phyloP scores from a whole-genome alignment of 2,888 invertebrate species.

The Pseudoips prasinana region DNA sequence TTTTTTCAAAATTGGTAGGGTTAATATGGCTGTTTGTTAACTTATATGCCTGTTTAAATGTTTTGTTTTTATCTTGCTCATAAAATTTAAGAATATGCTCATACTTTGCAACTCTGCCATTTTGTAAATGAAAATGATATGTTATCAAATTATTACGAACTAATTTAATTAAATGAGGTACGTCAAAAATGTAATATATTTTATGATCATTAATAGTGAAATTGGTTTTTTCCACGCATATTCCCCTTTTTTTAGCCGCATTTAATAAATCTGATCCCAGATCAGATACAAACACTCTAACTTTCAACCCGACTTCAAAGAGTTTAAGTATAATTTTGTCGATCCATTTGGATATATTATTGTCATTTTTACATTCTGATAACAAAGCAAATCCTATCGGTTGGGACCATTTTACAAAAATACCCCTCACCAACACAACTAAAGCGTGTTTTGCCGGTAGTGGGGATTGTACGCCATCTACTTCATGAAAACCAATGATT shows the following conservation, averaged over 20 bases:
- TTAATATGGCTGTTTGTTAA: conserved; percentile 32
- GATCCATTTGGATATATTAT: conserved; percentile 21
- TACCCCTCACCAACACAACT: conserved; percentile 25
- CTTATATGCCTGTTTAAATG: conserved; percentile 25
- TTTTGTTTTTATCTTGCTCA: conserved; percentile 22
- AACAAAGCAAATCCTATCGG: conserved; percentile 28
- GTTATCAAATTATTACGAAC: conserved; percentile 29
- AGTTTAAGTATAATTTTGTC: conserved; percentile 26
- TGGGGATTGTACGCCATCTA: conserved; percentile 23
- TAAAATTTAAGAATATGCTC: conserved; percentile 31
- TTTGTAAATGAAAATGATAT: conserved; percentile 30
- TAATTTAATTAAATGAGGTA: conserved; percentile 27
- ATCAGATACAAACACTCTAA: conserved; percentile 15
- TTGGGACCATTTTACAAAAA: conserved; percentile 28
- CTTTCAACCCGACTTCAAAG: conserved; percentile 24
- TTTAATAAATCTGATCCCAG: conserved; percentile 22
- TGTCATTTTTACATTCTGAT: conserved; percentile 19
- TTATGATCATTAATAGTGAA: conserved; percentile 27
- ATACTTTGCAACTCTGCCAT: conserved; percentile 24
- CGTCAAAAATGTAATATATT: conserved; percentile 36
- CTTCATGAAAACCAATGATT: conserved; percentile 32
- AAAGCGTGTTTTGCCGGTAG: conserved; percentile 27
- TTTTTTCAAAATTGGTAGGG: conserved; percentile 30
- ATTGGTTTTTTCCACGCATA: conserved; percentile 10
- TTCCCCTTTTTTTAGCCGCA: conserved; percentile 10